Evolutionary conservation across 2,888 invertebrate genomes (phyloP).

Genomic region (Pandemis corylana): DNA sequence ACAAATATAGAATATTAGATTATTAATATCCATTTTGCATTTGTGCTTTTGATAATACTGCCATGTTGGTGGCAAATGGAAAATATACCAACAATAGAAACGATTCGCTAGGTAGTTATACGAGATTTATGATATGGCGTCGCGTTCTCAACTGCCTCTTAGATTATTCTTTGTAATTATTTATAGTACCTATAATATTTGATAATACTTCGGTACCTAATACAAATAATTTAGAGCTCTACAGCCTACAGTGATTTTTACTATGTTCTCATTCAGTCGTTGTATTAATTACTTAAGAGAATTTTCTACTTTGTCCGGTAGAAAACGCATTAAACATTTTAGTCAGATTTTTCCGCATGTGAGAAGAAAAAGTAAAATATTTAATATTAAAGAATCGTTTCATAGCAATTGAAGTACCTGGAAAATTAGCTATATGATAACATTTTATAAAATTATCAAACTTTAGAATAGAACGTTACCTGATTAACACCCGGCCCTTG

Average conservation of each 20-base stretch:
- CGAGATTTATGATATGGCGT: neutral
- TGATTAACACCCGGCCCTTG: conserved; percentile 1
- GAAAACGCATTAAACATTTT: neutral
- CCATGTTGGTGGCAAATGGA: neutral
- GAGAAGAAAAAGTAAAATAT: neutral
- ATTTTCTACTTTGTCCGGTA: neutral
- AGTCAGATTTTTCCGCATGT: neutral
- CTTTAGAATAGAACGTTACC: neutral
- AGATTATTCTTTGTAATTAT: neutral
- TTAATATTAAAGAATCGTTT: conserved; percentile 10
- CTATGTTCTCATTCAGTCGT: neutral
- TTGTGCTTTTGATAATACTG: neutral
- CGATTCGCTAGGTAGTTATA: neutral
- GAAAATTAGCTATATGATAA: neutral
- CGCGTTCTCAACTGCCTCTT: neutral
- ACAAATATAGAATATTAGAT: neutral
- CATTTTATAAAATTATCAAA: neutral
- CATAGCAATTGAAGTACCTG: conserved; percentile 17
- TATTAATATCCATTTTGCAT: neutral
- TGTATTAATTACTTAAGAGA: neutral
- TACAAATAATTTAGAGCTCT: too few relatives aligned
- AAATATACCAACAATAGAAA: neutral
- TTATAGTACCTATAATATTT: neutral
- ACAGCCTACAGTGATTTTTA: neutral
- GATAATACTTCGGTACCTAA: neutral